A percentile compares a stretch with the other conserved stretches of the same genome.
Conservation (phyloP, 2,113 vertebrate genomes). For the Xenus cinereus region DNA sequence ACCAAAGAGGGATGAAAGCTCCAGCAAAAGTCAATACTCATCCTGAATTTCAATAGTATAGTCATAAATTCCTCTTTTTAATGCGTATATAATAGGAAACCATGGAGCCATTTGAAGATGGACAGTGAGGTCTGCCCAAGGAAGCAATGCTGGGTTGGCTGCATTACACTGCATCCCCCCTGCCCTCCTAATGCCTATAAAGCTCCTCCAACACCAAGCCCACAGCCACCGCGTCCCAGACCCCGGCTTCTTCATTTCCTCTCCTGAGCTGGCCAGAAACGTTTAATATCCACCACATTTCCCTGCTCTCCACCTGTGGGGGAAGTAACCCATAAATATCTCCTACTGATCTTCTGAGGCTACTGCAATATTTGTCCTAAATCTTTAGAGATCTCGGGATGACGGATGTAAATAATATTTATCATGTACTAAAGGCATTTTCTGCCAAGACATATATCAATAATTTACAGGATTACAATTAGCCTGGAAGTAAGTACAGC, state of each 20-base stretch:
- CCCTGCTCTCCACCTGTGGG: neutral
- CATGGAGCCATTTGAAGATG: neutral
- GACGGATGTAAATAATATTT: neutral
- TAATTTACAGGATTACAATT: slow-evolving; percentile 14
- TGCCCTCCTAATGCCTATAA: neutral
- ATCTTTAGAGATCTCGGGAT: neutral
- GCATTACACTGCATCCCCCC: neutral
- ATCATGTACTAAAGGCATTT: neutral
- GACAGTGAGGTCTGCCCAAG: neutral
- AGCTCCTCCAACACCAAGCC: neutral
- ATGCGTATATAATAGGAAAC: rapidly evolving
- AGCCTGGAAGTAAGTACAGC: neutral
- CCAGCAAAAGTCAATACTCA: neutral
- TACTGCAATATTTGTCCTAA: neutral
- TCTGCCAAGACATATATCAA: neutral
- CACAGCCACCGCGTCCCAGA: neutral
- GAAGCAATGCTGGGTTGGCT: neutral
- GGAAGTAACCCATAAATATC: neutral
- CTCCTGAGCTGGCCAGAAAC: neutral
- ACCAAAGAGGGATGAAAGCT: neutral
- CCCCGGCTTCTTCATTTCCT: neutral
- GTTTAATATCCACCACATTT: rapidly evolving
- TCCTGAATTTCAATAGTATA: neutral
- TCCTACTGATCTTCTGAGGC: neutral
- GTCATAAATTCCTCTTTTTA: neutral